Conservation (phyloP, 2,797 vertebrate species). For the Paguma larvata region DNA sequence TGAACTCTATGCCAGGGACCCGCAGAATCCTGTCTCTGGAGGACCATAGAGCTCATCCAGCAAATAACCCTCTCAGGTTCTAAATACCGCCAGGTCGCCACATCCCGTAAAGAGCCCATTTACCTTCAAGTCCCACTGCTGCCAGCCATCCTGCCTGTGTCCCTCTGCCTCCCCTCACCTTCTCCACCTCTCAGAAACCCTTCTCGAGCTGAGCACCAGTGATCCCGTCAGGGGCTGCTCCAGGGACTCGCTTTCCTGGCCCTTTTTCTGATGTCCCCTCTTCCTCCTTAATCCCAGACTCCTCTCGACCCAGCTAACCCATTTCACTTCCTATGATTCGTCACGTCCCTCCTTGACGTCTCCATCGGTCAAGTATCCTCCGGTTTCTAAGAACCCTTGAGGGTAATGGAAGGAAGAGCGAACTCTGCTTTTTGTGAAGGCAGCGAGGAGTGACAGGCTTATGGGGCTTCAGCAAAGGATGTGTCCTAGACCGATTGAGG, state of each 20-base stretch:
- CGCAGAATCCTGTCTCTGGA: background rate
- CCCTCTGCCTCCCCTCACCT: background rate
- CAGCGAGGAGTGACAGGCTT: background rate
- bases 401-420: background rate
- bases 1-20: background rate
- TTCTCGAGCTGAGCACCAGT: background rate
- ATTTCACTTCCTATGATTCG: background rate
- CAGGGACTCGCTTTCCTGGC: background rate
- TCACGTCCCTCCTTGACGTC: background rate
- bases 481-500: background rate
- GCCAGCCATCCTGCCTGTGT: background rate
- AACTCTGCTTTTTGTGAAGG: background rate
- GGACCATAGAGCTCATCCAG: background rate
- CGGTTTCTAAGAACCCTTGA: background rate
- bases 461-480: background rate
- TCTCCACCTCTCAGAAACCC: background rate
- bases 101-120: background rate
- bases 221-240: background rate
- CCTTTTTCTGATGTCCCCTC: background rate
- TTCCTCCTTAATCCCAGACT: conserved; percentile 8
- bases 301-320: background rate
- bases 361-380: background rate
- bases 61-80: background rate
- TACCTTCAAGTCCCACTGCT: background rate
- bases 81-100: background rate